Percentiles rank a stretch among this genome's conserved stretches.
phyloP scores from a whole-genome alignment of 2,888 invertebrate species.

The Phymatocera aterrima region DNA sequence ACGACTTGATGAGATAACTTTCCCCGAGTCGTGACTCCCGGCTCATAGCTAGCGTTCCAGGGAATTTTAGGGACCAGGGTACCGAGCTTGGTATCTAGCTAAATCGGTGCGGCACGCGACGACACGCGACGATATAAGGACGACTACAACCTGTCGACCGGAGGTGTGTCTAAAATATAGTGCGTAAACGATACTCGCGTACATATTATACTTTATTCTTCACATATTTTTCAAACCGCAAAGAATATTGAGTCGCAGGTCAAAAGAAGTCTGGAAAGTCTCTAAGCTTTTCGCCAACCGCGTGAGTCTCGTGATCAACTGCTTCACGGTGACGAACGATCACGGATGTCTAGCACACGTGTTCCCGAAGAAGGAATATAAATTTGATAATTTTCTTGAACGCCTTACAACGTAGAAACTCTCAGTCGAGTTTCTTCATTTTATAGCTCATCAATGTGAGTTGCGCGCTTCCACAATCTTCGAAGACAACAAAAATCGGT shows the following conservation, averaged over 20 bases:
- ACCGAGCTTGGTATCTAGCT: background rate
- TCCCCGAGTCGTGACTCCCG: conserved; percentile 60
- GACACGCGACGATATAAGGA: conserved; percentile 31
- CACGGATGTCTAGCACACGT: background rate
- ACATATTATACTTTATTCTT: background rate
- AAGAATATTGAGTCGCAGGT: too few species aligned
- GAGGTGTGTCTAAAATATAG: conserved; percentile 27
- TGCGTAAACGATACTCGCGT: background rate
- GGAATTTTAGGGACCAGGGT: conserved; percentile 1
- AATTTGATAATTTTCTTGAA: background rate
- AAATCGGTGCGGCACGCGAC: conserved; percentile 38
- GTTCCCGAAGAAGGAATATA: background rate
- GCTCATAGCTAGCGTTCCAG: conserved; percentile 44
- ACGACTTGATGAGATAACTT: conserved; percentile 67
- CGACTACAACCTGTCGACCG: conserved; percentile 15
- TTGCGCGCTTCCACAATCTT: background rate
- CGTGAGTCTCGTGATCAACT: background rate
- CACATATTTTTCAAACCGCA: too few species aligned
- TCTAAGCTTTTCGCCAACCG: too few species aligned
- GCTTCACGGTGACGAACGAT: background rate
- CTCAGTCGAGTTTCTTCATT: too few species aligned
- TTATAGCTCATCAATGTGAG: too few species aligned
- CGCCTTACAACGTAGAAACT: background rate
- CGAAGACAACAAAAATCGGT: background rate
- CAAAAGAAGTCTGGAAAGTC: too few species aligned